Conservation (phyloP, 2,797 vertebrate species). For the Tragopan temminckii region DNA sequence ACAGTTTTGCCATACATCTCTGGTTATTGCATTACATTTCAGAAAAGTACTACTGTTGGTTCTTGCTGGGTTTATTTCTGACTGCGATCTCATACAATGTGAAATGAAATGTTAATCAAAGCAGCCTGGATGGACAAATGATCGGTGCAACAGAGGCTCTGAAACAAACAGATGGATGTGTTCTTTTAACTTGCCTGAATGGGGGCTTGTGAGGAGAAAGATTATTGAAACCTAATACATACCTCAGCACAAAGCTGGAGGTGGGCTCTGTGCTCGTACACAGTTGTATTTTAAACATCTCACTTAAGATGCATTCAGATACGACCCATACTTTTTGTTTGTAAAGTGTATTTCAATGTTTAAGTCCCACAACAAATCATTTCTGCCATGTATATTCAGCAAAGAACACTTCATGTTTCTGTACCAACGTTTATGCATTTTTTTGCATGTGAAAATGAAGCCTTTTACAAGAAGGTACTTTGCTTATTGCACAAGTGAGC, state of each 20-base stretch:
- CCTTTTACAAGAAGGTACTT: not conserved
- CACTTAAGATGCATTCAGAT: not conserved
- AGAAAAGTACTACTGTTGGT: not conserved
- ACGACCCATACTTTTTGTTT: too few relatives aligned
- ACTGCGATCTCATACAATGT: not conserved
- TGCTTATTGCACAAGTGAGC: not conserved
- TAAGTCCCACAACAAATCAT: not conserved
- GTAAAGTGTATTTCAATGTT: not conserved
- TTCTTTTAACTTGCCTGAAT: not conserved
- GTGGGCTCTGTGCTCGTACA: not conserved
- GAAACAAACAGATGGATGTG: not conserved
- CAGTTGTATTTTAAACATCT: not conserved
- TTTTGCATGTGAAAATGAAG: rapidly evolving
- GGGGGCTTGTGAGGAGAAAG: not conserved
- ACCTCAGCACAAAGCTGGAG: not conserved
- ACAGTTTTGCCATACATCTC: not conserved
- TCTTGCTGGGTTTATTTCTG: not conserved
- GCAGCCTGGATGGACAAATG: not conserved
- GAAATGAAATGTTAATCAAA: not conserved
- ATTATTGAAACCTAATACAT: not conserved
- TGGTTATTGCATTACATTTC: not conserved
- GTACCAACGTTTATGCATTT: not conserved
- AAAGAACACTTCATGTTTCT: not conserved
- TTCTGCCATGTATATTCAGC: not conserved
- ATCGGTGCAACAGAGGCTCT: not conserved